Conservation (phyloP, 2,888 invertebrate species). For the Exocentrus adspersus region DNA sequence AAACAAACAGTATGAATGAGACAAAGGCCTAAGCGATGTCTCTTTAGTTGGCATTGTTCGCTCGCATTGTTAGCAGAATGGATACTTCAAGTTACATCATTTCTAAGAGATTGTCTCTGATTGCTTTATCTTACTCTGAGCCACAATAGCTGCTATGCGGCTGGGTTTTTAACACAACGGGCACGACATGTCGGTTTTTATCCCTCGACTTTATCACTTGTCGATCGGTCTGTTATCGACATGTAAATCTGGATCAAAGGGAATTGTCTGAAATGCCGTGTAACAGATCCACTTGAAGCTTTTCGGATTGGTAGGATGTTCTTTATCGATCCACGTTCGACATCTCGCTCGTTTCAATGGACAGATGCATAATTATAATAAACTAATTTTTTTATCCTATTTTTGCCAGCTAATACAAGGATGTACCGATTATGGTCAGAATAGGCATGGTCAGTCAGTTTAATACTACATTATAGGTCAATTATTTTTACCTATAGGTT, state of each 20-base stretch:
- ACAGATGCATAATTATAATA: no score
- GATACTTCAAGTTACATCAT: slow-evolving; percentile 65
- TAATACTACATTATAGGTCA: no score
- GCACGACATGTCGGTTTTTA: slow-evolving; percentile 30
- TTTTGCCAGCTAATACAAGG: no score
- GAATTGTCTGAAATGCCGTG: slow-evolving; percentile 15
- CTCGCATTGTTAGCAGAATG: slow-evolving; percentile 60
- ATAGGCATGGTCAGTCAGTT: no score
- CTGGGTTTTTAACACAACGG: slow-evolving; percentile 30
- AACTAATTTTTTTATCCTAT: no score
- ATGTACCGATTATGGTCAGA: no score
- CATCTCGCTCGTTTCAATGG: no score
- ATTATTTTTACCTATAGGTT: no score
- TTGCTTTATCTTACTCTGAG: slow-evolving; percentile 61
- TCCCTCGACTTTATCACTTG: slow-evolving; percentile 27
- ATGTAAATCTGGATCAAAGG: slow-evolving; percentile 25
- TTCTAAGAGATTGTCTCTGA: slow-evolving; percentile 63
- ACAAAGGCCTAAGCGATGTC: slow-evolving; percentile 62
- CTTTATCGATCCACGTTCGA: background rate
- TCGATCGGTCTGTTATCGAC: slow-evolving; percentile 23
- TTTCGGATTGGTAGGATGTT: background rate
- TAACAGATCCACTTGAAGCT: background rate
- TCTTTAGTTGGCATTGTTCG: slow-evolving; percentile 63
- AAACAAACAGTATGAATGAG: slow-evolving; percentile 61
- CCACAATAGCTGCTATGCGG: slow-evolving; percentile 49